Evolutionary conservation across 2,888 invertebrate species (phyloP).

Genomic region (Erebia palarica): DNA sequence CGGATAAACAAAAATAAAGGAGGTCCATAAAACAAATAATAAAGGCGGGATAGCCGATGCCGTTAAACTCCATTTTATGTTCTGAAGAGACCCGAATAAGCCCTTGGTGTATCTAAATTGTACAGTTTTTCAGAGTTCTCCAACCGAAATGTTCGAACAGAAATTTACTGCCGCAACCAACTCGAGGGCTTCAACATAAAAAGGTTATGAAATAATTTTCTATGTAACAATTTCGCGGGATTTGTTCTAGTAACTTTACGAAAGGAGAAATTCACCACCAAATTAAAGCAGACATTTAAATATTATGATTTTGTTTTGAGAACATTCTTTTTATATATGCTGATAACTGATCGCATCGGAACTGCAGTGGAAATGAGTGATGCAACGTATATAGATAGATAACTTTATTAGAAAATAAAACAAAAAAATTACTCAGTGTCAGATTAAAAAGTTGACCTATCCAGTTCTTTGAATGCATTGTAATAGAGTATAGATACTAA

Average conservation of each 20-base stretch:
- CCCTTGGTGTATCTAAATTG: constrained; percentile 27
- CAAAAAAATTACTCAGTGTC: too few species aligned
- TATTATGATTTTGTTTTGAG: too few species aligned
- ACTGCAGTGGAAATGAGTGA: too few species aligned
- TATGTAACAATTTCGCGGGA: neutral
- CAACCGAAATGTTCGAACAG: constrained; percentile 12
- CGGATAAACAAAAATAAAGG: constrained; percentile 35
- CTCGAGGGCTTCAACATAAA: constrained; percentile 8
- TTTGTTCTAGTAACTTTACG: neutral
- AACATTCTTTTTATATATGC: too few species aligned
- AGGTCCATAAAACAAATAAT: constrained; percentile 40
- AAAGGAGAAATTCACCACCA: neutral
- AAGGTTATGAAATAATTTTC: constrained; percentile 19
- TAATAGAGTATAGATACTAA: too few species aligned
- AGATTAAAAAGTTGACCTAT: too few species aligned
- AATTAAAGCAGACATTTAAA: too few species aligned
- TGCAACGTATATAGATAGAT: too few species aligned
- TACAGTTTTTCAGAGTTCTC: constrained; percentile 21
- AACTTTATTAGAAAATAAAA: too few species aligned
- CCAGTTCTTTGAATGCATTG: too few species aligned
- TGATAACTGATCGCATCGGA: too few species aligned
- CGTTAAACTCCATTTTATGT: constrained; percentile 40
- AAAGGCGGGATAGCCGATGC: constrained; percentile 33
- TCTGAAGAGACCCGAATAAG: constrained; percentile 35
- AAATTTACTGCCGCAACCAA: constrained; percentile 16